phyloP scores from a whole-genome alignment of 2,113 vertebrate genomes.

The Synodontis membranacea region DNA sequence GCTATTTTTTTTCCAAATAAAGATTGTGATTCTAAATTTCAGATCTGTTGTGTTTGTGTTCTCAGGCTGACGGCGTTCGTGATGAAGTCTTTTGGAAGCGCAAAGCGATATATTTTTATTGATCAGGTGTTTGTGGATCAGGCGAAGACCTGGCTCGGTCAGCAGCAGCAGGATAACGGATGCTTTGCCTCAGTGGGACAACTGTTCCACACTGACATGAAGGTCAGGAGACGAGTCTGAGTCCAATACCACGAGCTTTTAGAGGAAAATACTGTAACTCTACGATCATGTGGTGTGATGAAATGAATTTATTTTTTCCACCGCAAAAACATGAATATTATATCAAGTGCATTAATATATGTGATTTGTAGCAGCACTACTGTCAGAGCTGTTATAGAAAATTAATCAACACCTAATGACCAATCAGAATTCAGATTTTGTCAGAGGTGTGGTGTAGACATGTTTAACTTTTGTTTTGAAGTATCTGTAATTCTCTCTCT shows the following conservation, averaged over 20 bases:
- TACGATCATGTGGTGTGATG: background rate
- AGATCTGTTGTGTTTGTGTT: background rate
- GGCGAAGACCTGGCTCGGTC: constrained; percentile 74
- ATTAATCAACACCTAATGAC: background rate
- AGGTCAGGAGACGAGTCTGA: constrained; percentile 67
- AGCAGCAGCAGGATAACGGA: constrained; percentile 68
- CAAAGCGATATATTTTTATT: background rate
- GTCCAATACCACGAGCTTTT: background rate
- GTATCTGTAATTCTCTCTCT: background rate
- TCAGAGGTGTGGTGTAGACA: background rate
- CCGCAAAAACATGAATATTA: too few relatives aligned
- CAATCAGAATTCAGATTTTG: background rate
- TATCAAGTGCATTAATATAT: too few relatives aligned
- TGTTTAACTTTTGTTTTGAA: too few relatives aligned
- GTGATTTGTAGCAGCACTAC: too few relatives aligned
- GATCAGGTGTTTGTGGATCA: constrained; percentile 67
- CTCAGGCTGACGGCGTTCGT: constrained; percentile 86
- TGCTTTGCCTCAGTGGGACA: constrained; percentile 59
- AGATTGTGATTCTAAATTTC: background rate
- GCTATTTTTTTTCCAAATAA: background rate
- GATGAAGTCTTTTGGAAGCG: constrained; percentile 78
- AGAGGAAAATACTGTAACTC: background rate
- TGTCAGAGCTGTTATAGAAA: background rate
- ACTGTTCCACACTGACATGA: constrained; percentile 78
- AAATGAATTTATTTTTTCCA: background rate